Evolutionary conservation across 2,113 vertebrate species (phyloP).

Genomic region (Mionectes macconnelli): DNA sequence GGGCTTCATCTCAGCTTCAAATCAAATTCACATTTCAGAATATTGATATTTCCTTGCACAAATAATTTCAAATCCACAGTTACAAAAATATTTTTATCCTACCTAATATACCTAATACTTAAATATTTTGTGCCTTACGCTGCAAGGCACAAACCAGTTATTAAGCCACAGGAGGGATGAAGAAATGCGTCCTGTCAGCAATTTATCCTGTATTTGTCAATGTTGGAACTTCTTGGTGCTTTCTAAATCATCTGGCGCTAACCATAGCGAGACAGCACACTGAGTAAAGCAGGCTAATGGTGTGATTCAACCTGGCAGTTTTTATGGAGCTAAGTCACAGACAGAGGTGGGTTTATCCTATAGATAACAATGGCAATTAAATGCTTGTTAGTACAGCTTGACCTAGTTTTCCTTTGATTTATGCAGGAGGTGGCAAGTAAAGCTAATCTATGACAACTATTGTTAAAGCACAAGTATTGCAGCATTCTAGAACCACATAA

Average conservation of each 20-base stretch:
- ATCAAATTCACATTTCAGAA: neutral
- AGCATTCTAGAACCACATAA: neutral
- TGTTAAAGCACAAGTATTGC: neutral
- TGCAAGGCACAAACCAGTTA: neutral
- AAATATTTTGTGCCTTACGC: neutral
- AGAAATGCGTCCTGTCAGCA: neutral
- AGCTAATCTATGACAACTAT: neutral
- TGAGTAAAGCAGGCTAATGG: neutral
- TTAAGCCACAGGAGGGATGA: neutral
- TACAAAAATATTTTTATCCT: neutral
- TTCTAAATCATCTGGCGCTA: neutral
- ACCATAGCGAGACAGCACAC: neutral
- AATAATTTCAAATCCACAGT: neutral
- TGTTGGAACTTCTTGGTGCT: neutral
- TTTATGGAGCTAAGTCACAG: neutral
- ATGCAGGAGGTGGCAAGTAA: neutral
- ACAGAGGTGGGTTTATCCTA: neutral
- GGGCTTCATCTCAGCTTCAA: neutral
- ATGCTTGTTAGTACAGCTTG: constrained; percentile 23
- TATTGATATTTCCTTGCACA: neutral
- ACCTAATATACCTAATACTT: neutral
- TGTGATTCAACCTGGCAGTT: neutral
- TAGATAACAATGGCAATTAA: neutral
- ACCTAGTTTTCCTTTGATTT: constrained; percentile 33
- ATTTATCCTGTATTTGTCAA: neutral